Evolutionary conservation across 1,140 invertebrate genomes (phyloP).

Genomic region (Drosophila bipectinata): DNA sequence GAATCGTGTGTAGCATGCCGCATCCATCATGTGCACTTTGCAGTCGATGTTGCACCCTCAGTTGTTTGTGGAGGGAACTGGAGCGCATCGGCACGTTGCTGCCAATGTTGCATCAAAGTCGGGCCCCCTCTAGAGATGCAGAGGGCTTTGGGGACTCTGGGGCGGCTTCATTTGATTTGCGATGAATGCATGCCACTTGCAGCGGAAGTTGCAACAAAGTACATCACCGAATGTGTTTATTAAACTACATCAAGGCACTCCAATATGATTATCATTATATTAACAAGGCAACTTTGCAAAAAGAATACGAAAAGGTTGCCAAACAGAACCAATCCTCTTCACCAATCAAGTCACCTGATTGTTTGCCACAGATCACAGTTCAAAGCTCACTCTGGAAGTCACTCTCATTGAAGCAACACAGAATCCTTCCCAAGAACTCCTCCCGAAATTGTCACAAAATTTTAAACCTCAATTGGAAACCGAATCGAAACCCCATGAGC

Average conservation of each 20-base stretch:
- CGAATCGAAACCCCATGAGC: slow-evolving; percentile 8
- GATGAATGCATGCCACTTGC: background rate
- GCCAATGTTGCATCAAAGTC: slow-evolving; percentile 63
- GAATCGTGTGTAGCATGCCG: slow-evolving; percentile 33
- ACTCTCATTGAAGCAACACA: slow-evolving; percentile 36
- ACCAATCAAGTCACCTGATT: slow-evolving; percentile 2
- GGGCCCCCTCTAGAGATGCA: slow-evolving; percentile 7
- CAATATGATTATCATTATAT: background rate
- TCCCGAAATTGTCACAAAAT: background rate
- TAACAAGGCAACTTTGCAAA: background rate
- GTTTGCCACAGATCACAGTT: slow-evolving; percentile 17
- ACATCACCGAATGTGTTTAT: background rate
- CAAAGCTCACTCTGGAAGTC: slow-evolving; percentile 19
- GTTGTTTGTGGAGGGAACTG: slow-evolving; percentile 53
- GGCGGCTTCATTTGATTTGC: too few species aligned
- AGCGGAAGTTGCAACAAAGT: background rate
- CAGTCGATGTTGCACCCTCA: slow-evolving; percentile 10
- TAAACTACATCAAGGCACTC: background rate
- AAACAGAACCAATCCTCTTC: background rate
- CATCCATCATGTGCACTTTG: slow-evolving; percentile 28
- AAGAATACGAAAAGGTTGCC: background rate
- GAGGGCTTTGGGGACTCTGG: slow-evolving; percentile 8
- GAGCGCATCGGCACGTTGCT: slow-evolving; percentile 68
- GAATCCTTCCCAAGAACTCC: background rate
- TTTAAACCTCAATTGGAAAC: slow-evolving; percentile 22